Conservation (phyloP, 2,797 vertebrate genomes). For the Malurus leucopterus region DNA sequence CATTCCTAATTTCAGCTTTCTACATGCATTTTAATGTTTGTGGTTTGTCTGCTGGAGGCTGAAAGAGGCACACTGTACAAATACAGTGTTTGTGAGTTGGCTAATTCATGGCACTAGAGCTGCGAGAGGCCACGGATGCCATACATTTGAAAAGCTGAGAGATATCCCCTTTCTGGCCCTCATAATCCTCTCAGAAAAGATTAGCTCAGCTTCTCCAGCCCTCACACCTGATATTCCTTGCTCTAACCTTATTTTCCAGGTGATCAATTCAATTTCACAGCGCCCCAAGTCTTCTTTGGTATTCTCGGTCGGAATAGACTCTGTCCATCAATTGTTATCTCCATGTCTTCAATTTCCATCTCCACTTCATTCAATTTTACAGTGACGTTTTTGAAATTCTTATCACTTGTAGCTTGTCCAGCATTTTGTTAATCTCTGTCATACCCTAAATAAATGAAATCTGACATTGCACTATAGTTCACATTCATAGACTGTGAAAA, state of each 20-base stretch:
- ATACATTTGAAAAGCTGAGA: not conserved
- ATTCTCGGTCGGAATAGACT: conserved; percentile 12
- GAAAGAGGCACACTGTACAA: not conserved
- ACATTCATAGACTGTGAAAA: not conserved
- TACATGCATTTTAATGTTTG: not conserved
- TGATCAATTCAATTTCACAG: conserved; percentile 64
- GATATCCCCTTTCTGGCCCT: not conserved
- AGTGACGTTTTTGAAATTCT: conserved; percentile 1
- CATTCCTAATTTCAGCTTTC: not conserved
- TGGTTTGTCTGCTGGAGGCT: not conserved
- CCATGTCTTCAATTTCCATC: conserved; percentile 42
- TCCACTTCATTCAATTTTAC: conserved; percentile 28
- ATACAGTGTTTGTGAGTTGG: not conserved
- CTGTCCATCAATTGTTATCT: conserved; percentile 43
- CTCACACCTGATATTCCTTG: conserved; percentile 33
- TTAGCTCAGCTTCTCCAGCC: conserved; percentile 5
- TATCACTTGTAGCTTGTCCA: conserved; percentile 31
- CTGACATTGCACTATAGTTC: not conserved
- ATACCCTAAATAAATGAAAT: conserved; percentile 26
- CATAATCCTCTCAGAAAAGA: conserved; percentile 36
- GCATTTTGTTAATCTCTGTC: conserved; percentile 35
- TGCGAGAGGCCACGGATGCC: not conserved
- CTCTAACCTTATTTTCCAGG: conserved; percentile 62
- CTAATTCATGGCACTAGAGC: not conserved
- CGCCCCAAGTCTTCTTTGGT: not conserved